These are phyloP conservation scores for Muscidifurax raptorellus DNA, from an alignment of 1,140 invertebrate genomes.

Conservation along the genomic window DNA sequence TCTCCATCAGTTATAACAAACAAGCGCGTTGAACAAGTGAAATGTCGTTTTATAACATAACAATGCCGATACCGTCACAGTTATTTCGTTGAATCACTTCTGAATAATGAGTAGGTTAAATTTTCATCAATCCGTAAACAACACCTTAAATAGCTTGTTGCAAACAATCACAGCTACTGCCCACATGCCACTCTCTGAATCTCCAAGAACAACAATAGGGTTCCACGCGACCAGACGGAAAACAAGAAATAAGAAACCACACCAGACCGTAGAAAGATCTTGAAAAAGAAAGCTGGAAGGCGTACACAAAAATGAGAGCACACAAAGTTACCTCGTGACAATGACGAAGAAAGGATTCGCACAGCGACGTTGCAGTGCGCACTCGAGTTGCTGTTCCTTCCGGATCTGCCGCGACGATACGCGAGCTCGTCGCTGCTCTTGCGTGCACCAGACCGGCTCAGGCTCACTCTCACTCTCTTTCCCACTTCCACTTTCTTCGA, in stretches of 20 bases:
- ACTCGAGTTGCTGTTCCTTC: slow-evolving; percentile 2
- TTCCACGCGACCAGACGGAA: too few relatives aligned
- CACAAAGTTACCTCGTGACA: slow-evolving; percentile 23
- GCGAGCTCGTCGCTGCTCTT: slow-evolving; percentile 44
- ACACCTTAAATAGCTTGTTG: too few relatives aligned
- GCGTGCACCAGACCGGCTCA: slow-evolving; percentile 40
- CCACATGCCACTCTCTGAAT: too few relatives aligned
- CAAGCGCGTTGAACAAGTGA: too few relatives aligned
- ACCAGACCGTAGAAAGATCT: background rate
- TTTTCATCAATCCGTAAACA: too few relatives aligned
- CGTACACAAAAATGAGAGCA: background rate
- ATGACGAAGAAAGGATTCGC: slow-evolving; percentile 5
- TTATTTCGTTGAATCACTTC: too few relatives aligned
- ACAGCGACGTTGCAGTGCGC: background rate
- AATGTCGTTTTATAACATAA: too few relatives aligned
- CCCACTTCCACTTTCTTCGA: slow-evolving; percentile 69
- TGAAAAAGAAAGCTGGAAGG: background rate
- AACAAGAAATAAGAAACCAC: background rate
- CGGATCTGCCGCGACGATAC: background rate
- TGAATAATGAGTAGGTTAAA: too few relatives aligned
- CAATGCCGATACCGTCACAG: too few relatives aligned
- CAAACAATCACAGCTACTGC: too few relatives aligned
- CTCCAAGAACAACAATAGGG: too few relatives aligned
- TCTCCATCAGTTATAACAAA: too few relatives aligned
- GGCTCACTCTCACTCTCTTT: slow-evolving; percentile 68